A percentile compares a stretch with the other conserved stretches of the same genome.
Conservation (phyloP, 2,797 vertebrate genomes). For the Ptychobarbus kaznakovi region DNA sequence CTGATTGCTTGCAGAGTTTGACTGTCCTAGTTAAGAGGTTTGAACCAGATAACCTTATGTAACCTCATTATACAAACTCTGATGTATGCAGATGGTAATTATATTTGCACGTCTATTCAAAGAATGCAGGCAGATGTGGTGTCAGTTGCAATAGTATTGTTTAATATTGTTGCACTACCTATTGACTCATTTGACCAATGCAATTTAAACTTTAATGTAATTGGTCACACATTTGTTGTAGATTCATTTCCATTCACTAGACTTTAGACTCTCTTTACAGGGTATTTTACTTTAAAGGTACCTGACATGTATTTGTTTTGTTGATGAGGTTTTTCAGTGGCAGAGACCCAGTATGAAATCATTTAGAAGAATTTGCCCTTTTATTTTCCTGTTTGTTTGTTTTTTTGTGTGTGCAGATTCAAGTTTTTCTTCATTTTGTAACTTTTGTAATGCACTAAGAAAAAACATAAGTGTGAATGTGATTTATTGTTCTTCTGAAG, state of each 20-base stretch:
- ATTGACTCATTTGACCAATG: background rate
- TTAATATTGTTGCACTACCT: background rate
- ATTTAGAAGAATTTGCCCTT: background rate
- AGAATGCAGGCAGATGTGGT: background rate
- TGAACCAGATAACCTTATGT: conserved; percentile 84
- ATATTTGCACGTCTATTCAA: conserved; percentile 71
- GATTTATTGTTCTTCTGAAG: background rate
- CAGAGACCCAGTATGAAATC: background rate
- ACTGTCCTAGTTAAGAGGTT: conserved; percentile 85
- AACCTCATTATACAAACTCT: conserved; percentile 80
- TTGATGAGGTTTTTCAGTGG: background rate
- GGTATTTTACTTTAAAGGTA: background rate
- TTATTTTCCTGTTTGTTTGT: background rate
- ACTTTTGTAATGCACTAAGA: background rate
- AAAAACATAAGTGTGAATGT: background rate
- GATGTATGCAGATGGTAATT: conserved; percentile 75
- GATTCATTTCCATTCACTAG: background rate
- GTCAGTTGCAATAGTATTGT: background rate
- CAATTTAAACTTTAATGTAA: background rate
- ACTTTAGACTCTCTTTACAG: background rate
- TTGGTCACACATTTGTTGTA: background rate
- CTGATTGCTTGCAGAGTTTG: conserved; percentile 62
- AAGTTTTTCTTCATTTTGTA: background rate
- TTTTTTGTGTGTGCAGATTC: background rate
- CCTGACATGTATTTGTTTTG: background rate